Evolutionary conservation across 1,140 invertebrate genomes (phyloP).

Genomic region (Hyposmocoma kahamanoa): DNA sequence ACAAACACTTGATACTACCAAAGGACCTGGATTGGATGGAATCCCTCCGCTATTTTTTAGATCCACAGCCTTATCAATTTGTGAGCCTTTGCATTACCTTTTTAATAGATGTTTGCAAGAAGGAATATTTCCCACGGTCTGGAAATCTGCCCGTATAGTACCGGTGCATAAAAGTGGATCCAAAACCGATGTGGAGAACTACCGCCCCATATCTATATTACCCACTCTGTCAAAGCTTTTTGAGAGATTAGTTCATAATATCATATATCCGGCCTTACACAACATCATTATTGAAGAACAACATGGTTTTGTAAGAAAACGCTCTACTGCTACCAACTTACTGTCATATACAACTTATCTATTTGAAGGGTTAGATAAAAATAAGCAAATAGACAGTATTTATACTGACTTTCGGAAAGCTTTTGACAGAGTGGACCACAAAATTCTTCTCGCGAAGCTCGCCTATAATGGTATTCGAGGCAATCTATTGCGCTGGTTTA

Average conservation of each 20-base stretch:
- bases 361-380: background rate
- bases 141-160: slow-evolving; percentile 6
- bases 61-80: background rate
- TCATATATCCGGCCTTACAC: background rate
- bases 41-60: background rate
- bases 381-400: background rate
- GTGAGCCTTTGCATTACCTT: slow-evolving; percentile 6
- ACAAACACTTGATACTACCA: background rate
- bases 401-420: no score
- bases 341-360: background rate
- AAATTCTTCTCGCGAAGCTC: slow-evolving; percentile 6
- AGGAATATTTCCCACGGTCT: slow-evolving; percentile 6
- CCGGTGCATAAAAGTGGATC: slow-evolving; percentile 4
- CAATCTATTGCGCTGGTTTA: slow-evolving; percentile 23
- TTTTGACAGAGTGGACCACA: no score
- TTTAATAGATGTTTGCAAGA: slow-evolving; percentile 9
- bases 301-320: slow-evolving; percentile 4
- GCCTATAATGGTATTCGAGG: slow-evolving; percentile 2
- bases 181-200: background rate
- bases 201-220: slow-evolving; percentile 4
- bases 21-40: background rate
- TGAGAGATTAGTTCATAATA: slow-evolving; percentile 14
- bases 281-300: background rate
- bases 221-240: slow-evolving; percentile 6
- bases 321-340: slow-evolving; percentile 1